These are phyloP conservation scores for Sphecodes monilicornis DNA, from an alignment of 2,888 invertebrate species.

Conservation along the genomic window DNA sequence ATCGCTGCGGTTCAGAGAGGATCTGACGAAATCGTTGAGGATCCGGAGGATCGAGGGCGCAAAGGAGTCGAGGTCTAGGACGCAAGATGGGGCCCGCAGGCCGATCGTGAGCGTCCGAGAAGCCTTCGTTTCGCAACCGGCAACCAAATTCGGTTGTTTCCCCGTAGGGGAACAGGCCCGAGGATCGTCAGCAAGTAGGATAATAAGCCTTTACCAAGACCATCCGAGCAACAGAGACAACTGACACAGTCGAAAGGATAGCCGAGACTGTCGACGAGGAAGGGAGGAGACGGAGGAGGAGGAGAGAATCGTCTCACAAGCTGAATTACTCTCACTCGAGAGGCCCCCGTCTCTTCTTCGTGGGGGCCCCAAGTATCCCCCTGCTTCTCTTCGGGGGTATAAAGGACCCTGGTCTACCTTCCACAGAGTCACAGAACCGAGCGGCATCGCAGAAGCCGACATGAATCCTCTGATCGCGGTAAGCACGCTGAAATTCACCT, in stretches of 20 bases:
- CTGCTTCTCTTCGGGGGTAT: conserved; percentile 80
- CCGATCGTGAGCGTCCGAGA: conserved; percentile 36
- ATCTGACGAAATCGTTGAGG: conserved; percentile 42
- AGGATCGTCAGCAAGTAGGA: conserved; percentile 31
- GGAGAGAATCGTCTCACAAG: conserved; percentile 76
- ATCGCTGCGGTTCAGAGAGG: conserved; percentile 6
- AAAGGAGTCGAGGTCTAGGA: conserved; percentile 76
- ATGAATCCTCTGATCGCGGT: conserved; percentile 84
- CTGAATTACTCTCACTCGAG: conserved; percentile 83
- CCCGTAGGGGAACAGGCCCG: conserved; percentile 27
- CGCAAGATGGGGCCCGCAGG: conserved; percentile 53
- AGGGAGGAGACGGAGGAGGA: conserved; percentile 35
- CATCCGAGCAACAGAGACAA: conserved; percentile 61
- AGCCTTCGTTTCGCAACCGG: conserved; percentile 62
- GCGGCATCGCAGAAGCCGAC: conserved; percentile 84
- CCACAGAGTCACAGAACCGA: conserved; percentile 83
- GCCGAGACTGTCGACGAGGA: conserved; percentile 5
- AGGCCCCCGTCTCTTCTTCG: conserved; percentile 81
- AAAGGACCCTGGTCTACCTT: conserved; percentile 83
- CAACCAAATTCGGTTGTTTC: conserved; percentile 61
- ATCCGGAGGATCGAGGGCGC: conserved; percentile 28
- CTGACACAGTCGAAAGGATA: conserved; percentile 48
- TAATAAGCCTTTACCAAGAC: conserved; percentile 13
- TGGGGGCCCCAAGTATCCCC: conserved; percentile 75
- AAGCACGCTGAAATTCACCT: conserved; percentile 74